These are phyloP conservation scores for Zaprionus africanus DNA, from an alignment of 1,140 invertebrate genomes.

Conservation along the genomic window DNA sequence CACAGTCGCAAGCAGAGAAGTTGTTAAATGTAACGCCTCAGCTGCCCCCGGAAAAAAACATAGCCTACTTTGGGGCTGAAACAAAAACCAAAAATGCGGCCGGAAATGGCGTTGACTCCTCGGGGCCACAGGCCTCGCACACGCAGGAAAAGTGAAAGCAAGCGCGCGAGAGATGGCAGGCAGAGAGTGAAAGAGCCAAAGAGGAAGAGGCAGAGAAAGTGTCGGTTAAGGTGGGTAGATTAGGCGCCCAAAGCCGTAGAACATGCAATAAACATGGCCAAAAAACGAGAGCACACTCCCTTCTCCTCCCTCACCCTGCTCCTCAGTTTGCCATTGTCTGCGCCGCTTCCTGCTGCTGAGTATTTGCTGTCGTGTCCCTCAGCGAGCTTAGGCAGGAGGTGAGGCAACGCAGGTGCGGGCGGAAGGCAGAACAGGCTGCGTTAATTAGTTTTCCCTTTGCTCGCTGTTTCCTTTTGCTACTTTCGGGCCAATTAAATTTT, in stretches of 20 bases:
- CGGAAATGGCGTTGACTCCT: slow-evolving; percentile 59
- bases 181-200: neutral
- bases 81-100: slow-evolving; percentile 63
- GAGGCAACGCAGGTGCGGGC: neutral
- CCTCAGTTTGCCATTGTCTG: slow-evolving; percentile 17
- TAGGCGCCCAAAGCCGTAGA: slow-evolving; percentile 51
- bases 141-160: slow-evolving; percentile 3
- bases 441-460: slow-evolving; percentile 69
- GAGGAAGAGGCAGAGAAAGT: neutral
- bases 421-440: slow-evolving; percentile 32
- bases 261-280: slow-evolving; percentile 73
- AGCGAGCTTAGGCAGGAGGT: neutral
- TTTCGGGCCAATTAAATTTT: slow-evolving; percentile 47
- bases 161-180: slow-evolving; percentile 9
- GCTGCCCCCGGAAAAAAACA: slow-evolving; percentile 40
- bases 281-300: slow-evolving; percentile 10
- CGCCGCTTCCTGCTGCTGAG: slow-evolving; percentile 24
- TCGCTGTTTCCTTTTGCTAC: slow-evolving; percentile 21
- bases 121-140: slow-evolving; percentile 8
- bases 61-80: slow-evolving; percentile 73
- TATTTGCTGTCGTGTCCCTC: neutral
- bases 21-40: slow-evolving; percentile 35
- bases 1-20: slow-evolving; percentile 22
- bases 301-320: slow-evolving; percentile 8
- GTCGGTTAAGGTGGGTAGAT: slow-evolving; percentile 50